phyloP scores from a whole-genome alignment of 2,113 vertebrate genomes.

The Haemorhous mexicanus region DNA sequence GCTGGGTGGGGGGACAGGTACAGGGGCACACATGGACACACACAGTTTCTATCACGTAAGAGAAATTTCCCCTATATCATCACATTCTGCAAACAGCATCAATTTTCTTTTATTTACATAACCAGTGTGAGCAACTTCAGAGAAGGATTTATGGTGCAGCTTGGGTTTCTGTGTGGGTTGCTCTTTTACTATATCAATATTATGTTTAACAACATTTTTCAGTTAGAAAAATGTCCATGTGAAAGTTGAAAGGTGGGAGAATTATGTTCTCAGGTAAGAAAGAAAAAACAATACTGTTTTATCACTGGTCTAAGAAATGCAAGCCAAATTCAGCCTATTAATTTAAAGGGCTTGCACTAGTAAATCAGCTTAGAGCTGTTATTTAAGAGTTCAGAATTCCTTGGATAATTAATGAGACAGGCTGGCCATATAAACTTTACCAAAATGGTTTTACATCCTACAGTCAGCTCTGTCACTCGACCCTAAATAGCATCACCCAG shows the following conservation, averaged over 20 bases:
- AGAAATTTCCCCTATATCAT: neutral
- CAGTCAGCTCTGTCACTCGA: neutral
- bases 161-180: constrained; percentile 20
- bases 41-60: neutral
- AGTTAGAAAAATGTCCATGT: neutral
- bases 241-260: neutral
- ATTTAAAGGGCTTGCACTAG: neutral
- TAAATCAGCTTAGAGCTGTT: neutral
- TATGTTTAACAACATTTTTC: constrained; percentile 39
- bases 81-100: constrained; percentile 22
- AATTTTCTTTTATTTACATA: constrained; percentile 56
- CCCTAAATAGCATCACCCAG: neutral
- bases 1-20: neutral
- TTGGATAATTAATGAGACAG: neutral
- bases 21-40: neutral
- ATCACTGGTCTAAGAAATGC: neutral
- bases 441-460: neutral
- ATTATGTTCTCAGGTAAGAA: neutral
- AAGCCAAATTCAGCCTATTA: neutral
- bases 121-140: constrained; percentile 19
- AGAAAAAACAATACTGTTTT: neutral
- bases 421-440: neutral
- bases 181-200: constrained; percentile 25
- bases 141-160: constrained; percentile 20
- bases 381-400: neutral